Conservation (phyloP, 2,888 invertebrate species). For the Thalpophila matura region DNA sequence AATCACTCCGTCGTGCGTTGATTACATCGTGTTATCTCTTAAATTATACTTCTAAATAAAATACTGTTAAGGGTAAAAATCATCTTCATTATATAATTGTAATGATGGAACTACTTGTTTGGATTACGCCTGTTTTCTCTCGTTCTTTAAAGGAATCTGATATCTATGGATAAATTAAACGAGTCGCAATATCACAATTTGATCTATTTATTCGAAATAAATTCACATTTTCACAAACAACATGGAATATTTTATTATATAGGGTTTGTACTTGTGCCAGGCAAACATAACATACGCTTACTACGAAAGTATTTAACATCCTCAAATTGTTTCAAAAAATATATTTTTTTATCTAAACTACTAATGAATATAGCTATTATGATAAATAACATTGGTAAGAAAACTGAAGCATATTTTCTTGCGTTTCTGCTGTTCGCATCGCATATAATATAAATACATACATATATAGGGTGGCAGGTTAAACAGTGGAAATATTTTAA, state of each 20-base stretch:
- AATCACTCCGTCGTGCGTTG: too few relatives aligned
- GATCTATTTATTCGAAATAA: constrained; percentile 47
- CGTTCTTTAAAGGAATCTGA: too few relatives aligned
- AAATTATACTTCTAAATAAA: too few relatives aligned
- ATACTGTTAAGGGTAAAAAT: too few relatives aligned
- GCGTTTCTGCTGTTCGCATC: neutral
- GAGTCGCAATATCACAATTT: constrained; percentile 1
- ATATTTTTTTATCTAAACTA: constrained; percentile 6
- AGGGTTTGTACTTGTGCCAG: constrained; percentile 64
- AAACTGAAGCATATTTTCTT: too few relatives aligned
- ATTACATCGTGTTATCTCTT: too few relatives aligned
- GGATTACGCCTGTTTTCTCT: too few relatives aligned
- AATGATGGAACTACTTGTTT: too few relatives aligned
- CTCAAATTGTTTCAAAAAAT: constrained; percentile 25
- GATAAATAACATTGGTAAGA: neutral
- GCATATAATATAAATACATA: neutral
- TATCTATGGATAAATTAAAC: too few relatives aligned
- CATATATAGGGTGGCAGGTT: too few relatives aligned
- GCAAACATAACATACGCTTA: constrained; percentile 29
- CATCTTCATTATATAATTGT: too few relatives aligned
- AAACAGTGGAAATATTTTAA: too few relatives aligned
- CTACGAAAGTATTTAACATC: constrained; percentile 12
- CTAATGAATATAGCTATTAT: neutral
- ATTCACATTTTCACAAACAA: constrained; percentile 44
- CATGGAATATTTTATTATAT: constrained; percentile 54